Conservation (phyloP, 2,888 invertebrate genomes). For the Drosophila hawaiiensis region DNA sequence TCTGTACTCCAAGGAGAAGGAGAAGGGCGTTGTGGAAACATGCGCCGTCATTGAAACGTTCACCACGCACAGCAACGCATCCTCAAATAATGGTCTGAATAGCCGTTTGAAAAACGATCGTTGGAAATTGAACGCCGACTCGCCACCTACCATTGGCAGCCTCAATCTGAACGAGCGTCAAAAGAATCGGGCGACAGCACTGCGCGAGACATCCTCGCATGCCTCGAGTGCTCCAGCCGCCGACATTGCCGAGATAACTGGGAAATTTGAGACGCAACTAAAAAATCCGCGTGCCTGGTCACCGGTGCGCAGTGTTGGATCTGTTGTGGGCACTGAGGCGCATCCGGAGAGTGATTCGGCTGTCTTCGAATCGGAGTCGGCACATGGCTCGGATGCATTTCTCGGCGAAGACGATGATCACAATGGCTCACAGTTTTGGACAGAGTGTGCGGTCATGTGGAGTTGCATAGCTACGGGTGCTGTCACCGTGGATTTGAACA, state of each 20-base stretch:
- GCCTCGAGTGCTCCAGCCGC: slow-evolving; percentile 84
- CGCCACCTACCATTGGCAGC: slow-evolving; percentile 84
- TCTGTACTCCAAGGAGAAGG: slow-evolving; percentile 83
- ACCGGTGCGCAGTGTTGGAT: slow-evolving; percentile 94
- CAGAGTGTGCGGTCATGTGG: slow-evolving; percentile 93
- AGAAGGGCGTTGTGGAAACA: slow-evolving; percentile 84
- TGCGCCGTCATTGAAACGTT: slow-evolving; percentile 84
- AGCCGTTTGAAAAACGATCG: slow-evolving; percentile 83
- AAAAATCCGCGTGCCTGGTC: slow-evolving; percentile 94
- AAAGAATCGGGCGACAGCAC: slow-evolving; percentile 77
- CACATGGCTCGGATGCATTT: slow-evolving; percentile 91
- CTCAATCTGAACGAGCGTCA: slow-evolving; percentile 83
- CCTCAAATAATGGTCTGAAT: slow-evolving; percentile 84
- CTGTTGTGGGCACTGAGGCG: slow-evolving; percentile 93
- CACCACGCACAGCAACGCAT: slow-evolving; percentile 88
- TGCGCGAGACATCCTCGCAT: slow-evolving; percentile 70
- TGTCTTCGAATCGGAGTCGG: slow-evolving; percentile 90
- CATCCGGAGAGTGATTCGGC: slow-evolving; percentile 94
- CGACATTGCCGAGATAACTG: slow-evolving; percentile 87
- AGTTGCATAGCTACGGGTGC: slow-evolving; percentile 93
- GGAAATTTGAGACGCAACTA: slow-evolving; percentile 90
- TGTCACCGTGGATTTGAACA: slow-evolving; percentile 90
- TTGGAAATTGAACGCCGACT: slow-evolving; percentile 82
- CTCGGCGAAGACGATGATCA: slow-evolving; percentile 90
- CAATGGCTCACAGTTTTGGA: slow-evolving; percentile 89